Conservation (phyloP, 2,888 invertebrate genomes). For the Saturnia pavonia region DNA sequence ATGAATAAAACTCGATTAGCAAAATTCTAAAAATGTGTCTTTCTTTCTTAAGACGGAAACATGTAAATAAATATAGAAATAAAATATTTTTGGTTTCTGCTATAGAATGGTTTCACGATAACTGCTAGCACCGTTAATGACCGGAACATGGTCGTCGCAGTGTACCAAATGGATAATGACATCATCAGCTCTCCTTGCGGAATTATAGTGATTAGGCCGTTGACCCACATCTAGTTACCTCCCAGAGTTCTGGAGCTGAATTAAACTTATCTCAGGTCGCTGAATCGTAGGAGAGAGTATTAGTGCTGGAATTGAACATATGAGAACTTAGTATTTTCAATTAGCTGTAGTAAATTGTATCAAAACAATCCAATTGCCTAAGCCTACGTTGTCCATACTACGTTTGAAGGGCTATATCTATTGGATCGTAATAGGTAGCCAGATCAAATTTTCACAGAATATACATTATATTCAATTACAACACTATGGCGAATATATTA, state of each 20-base stretch:
- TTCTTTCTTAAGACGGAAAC: no score
- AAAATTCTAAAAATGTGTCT: no score
- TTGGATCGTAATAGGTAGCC: no score
- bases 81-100: neutral
- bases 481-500: no score
- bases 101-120: neutral
- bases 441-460: no score
- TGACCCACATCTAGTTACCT: conserved; percentile 47
- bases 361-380: no score
- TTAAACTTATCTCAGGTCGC: conserved; percentile 35
- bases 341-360: no score
- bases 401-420: no score
- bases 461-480: no score
- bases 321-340: neutral
- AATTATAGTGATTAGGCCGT: conserved; percentile 52
- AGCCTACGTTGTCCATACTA: no score
- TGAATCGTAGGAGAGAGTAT: conserved; percentile 2
- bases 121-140: conserved; percentile 2
- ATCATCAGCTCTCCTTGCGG: conserved; percentile 43
- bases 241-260: conserved; percentile 37
- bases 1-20: no score
- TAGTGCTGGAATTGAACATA: neutral
- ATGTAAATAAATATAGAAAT: neutral
- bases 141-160: conserved; percentile 38
- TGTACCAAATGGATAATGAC: conserved; percentile 44